These are phyloP conservation scores for Mya arenaria DNA, from an alignment of 1,140 invertebrate species.

Conservation along the genomic window DNA sequence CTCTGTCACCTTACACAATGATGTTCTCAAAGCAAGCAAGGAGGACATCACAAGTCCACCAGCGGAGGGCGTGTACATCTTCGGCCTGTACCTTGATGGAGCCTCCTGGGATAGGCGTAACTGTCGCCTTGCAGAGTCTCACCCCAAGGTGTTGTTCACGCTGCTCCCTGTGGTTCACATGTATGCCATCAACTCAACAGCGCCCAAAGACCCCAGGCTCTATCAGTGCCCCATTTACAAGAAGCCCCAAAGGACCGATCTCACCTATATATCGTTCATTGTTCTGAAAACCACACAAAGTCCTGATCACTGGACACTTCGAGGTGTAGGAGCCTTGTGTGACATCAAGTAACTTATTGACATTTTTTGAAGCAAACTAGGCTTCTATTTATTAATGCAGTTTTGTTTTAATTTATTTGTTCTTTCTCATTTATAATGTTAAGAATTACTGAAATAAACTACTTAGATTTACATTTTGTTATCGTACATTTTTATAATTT, in stretches of 20 bases:
- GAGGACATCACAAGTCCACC: slow-evolving; percentile 79
- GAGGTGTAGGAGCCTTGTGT: slow-evolving; percentile 95
- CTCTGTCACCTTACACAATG: slow-evolving; percentile 79
- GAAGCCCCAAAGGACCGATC: slow-evolving; percentile 94
- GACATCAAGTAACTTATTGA: slow-evolving; percentile 98
- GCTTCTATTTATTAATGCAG: no score
- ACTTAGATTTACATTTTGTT: no score
- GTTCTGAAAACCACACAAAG: slow-evolving; percentile 90
- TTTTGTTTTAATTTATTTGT: no score
- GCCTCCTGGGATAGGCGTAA: slow-evolving; percentile 77
- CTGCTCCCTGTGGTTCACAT: slow-evolving; percentile 78
- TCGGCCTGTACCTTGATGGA: slow-evolving; percentile 77
- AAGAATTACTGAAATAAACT: no score
- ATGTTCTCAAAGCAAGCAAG: slow-evolving; percentile 76
- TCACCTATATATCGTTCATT: slow-evolving; percentile 96
- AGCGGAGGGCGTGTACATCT: slow-evolving; percentile 77
- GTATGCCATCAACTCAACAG: slow-evolving; percentile 83
- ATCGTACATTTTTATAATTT: no score
- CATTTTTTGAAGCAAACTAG: no score
- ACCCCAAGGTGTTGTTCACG: slow-evolving; percentile 76
- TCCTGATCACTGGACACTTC: slow-evolving; percentile 94
- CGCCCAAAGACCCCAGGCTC: slow-evolving; percentile 92
- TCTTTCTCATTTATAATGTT: no score
- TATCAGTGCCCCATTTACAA: slow-evolving; percentile 98
- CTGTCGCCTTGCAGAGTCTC: slow-evolving; percentile 73